phyloP scores from a whole-genome alignment of 1,140 invertebrate species.

The Eumeta japonica region DNA sequence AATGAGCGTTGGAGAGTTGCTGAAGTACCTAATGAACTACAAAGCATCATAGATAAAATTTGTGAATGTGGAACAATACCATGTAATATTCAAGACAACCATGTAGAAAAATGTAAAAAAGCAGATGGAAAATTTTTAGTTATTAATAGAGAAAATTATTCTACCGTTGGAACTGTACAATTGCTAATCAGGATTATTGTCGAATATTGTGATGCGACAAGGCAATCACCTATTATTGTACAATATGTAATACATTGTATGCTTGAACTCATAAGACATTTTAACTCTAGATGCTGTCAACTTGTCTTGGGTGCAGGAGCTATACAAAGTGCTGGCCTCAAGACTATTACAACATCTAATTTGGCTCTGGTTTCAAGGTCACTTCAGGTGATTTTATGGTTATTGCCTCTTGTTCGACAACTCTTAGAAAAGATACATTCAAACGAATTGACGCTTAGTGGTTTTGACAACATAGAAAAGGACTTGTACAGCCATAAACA shows the following conservation, averaged over 20 bases:
- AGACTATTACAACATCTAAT: slow-evolving; percentile 95
- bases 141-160: slow-evolving; percentile 79
- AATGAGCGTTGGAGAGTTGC: slow-evolving; percentile 91
- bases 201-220: slow-evolving; percentile 84
- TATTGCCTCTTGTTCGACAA: slow-evolving; percentile 68
- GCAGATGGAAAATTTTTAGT: slow-evolving; percentile 61
- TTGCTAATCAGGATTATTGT: slow-evolving; percentile 83
- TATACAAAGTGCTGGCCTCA: slow-evolving; percentile 88
- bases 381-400: slow-evolving; percentile 77
- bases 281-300: slow-evolving; percentile 92
- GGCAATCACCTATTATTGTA: slow-evolving; percentile 65
- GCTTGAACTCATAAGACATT: slow-evolving; percentile 83
- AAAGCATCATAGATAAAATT: slow-evolving; percentile 78
- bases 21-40: slow-evolving; percentile 86
- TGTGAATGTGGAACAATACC: slow-evolving; percentile 58
- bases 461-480: slow-evolving; percentile 68
- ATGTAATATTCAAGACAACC: slow-evolving; percentile 28
- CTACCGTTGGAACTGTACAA: slow-evolving; percentile 82
- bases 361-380: slow-evolving; percentile 88
- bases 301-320: slow-evolving; percentile 94
- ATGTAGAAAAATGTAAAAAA: slow-evolving; percentile 19
- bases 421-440: slow-evolving; percentile 63
- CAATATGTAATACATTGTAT: slow-evolving; percentile 75
- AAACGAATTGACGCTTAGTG: slow-evolving; percentile 46
- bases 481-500: slow-evolving; percentile 87